Conservation (phyloP, 2,113 vertebrate genomes). For the Hypanus sabinus region DNA sequence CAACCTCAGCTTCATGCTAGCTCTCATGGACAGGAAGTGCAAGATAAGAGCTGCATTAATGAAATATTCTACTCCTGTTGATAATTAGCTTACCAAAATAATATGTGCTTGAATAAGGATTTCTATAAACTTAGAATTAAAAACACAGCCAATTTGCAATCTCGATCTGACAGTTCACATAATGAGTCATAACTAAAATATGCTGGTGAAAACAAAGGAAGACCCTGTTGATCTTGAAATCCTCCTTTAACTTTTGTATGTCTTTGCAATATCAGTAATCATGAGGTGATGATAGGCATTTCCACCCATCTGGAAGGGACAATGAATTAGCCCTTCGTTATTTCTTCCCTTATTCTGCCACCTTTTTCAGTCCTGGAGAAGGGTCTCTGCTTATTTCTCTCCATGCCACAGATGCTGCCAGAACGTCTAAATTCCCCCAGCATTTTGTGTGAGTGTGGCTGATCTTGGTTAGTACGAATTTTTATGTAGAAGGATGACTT, state of each 20-base stretch:
- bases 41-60: slow-evolving; percentile 26
- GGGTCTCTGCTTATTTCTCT: too few species aligned
- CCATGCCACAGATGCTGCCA: too few species aligned
- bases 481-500: background rate
- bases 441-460: too few species aligned
- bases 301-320: background rate
- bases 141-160: background rate
- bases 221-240: background rate
- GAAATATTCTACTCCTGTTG: slow-evolving; percentile 23
- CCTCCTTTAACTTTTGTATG: background rate
- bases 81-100: slow-evolving; percentile 29
- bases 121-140: background rate
- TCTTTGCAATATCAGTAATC: background rate
- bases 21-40: background rate
- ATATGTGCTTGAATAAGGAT: slow-evolving; percentile 33
- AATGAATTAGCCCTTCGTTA: too few species aligned
- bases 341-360: too few species aligned
- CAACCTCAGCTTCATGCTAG: background rate
- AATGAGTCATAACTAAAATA: slow-evolving; percentile 32
- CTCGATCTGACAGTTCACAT: background rate
- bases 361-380: too few species aligned
- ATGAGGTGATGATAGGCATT: background rate
- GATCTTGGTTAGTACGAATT: background rate
- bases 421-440: too few species aligned
- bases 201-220: slow-evolving; percentile 1